phyloP scores from a whole-genome alignment of 1,140 invertebrate species.

The Lasaia peninsularis region DNA sequence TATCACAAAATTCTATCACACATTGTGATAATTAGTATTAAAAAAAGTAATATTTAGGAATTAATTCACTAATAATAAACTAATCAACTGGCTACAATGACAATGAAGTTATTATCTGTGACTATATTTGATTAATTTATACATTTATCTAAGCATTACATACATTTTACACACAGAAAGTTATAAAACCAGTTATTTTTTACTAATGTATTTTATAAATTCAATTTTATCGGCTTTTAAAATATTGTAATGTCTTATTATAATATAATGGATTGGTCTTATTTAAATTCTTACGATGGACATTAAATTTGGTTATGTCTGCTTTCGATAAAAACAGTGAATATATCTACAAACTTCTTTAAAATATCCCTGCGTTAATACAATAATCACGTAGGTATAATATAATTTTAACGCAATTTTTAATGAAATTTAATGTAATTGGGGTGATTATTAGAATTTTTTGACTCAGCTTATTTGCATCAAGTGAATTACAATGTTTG shows the following conservation, averaged over 20 bases:
- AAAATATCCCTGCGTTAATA: no score
- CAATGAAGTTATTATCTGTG: not conserved
- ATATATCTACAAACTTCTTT: no score
- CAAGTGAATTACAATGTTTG: no score
- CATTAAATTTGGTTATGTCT: not conserved
- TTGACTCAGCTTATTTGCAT: no score
- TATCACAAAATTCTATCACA: not conserved
- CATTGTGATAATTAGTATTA: not conserved
- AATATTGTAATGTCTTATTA: slow-evolving; percentile 2
- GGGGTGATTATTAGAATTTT: no score
- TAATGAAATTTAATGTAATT: no score
- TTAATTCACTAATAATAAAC: not conserved
- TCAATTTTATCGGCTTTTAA: not conserved
- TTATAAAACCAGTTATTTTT: slow-evolving; percentile 26
- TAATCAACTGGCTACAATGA: not conserved
- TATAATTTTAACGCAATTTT: no score
- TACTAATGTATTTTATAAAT: slow-evolving; percentile 21
- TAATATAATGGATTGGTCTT: not conserved
- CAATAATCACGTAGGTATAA: no score
- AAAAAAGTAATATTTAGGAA: not conserved
- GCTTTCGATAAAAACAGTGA: no score
- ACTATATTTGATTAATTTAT: slow-evolving; percentile 28
- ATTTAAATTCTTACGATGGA: not conserved
- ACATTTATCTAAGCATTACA: slow-evolving; percentile 53
- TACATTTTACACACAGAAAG: slow-evolving; percentile 55